Evolutionary conservation across 2,113 vertebrate genomes (phyloP).

Genomic region (Clarias magur): DNA sequence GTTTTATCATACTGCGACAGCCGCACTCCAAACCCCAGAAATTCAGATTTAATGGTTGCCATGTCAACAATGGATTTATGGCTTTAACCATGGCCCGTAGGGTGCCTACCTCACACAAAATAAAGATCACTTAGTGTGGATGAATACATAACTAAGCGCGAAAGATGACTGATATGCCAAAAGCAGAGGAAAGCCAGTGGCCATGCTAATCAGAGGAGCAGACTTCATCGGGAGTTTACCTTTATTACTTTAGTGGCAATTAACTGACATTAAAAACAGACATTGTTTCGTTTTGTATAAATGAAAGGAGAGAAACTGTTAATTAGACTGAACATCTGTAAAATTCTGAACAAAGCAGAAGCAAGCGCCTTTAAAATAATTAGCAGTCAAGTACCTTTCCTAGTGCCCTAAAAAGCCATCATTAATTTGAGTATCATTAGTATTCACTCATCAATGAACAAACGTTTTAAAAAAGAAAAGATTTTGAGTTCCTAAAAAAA

Average conservation of each 20-base stretch:
- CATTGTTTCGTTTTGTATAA: constrained; percentile 6
- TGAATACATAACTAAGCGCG: constrained; percentile 53
- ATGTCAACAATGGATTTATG: constrained; percentile 72
- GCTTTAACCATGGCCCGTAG: constrained; percentile 50
- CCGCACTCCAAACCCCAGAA: constrained; percentile 58
- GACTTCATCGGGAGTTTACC: constrained; percentile 42
- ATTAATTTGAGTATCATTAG: constrained; percentile 1
- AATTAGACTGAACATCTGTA: constrained; percentile 1
- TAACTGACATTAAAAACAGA: constrained; percentile 34
- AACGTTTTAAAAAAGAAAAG: neutral
- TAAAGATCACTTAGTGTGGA: constrained; percentile 57
- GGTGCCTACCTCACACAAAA: constrained; percentile 55
- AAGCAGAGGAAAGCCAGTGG: constrained; percentile 36
- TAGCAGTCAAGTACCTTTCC: neutral
- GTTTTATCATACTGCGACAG: constrained; percentile 50
- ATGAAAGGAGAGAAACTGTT: constrained; percentile 12
- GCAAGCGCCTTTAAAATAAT: neutral
- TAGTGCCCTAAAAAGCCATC: neutral
- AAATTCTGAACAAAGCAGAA: neutral
- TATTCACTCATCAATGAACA: neutral
- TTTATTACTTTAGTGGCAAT: constrained; percentile 22
- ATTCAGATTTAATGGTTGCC: constrained; percentile 65
- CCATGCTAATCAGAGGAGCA: constrained; percentile 51
- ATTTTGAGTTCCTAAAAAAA: neutral
- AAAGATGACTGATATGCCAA: constrained; percentile 50